Evolutionary conservation across 1,140 invertebrate species (phyloP).

Genomic region (Papilio polytes): DNA sequence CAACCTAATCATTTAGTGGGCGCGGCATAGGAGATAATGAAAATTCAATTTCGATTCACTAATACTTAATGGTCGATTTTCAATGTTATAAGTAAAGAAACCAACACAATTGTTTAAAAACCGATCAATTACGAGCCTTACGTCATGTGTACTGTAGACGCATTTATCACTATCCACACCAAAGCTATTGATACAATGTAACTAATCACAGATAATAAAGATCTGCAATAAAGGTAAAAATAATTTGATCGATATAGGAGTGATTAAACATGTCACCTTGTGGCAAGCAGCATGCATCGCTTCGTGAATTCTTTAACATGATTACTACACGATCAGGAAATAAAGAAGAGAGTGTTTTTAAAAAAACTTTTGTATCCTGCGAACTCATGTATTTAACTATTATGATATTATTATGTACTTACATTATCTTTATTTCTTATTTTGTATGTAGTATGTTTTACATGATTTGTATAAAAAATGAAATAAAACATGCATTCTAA

Average conservation of each 20-base stretch:
- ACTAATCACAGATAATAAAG: not conserved
- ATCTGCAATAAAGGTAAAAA: constrained; percentile 16
- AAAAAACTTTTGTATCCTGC: not conserved
- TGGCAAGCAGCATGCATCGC: not conserved
- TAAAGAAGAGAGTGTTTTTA: not conserved
- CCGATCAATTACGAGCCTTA: not conserved
- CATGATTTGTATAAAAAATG: no score
- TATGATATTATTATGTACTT: no score
- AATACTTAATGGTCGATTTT: not conserved
- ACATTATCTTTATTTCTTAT: no score
- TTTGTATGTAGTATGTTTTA: no score
- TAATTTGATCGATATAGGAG: not conserved
- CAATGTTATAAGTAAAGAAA: not conserved
- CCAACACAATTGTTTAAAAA: not conserved
- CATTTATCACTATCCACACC: not conserved
- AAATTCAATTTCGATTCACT: no score
- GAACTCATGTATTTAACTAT: no score
- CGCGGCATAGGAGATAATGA: no score
- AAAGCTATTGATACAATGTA: constrained; percentile 4
- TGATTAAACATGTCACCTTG: not conserved
- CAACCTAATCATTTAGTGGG: no score
- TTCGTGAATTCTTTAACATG: not conserved
- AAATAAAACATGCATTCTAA: no score
- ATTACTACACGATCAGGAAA: not conserved
- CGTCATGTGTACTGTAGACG: constrained; percentile 7